Base-by-base conservation (phyloP, 30 jellyfish, hydroid and myxozoan species). In the Cassiopea andromeda region DNA sequence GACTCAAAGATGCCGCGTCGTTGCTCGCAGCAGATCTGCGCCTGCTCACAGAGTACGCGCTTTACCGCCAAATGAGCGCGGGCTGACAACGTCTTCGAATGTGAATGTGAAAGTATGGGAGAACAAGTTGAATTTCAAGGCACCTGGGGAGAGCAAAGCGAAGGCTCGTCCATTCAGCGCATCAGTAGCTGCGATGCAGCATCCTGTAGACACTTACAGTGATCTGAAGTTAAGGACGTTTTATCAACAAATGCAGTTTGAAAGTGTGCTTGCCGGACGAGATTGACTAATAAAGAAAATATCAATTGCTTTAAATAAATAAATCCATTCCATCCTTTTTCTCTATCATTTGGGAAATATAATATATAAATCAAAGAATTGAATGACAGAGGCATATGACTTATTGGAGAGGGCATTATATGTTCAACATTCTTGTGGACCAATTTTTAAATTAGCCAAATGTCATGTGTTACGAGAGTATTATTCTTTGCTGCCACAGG, bases 11-110 rank as follows among this genome's bases (percentile, higher is more conserved):
- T 88, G 89, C 44, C 85, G 85, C 15, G 88, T 90, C 16, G 49
- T 90, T 7, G 85, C 98, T 49, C 69, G 96, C n/a, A 85, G 96
- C 77, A 74, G 98, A 59, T 85, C 95, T 2, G 96, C 98, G n/a
- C 98, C 98, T 1, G 98, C 98, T 14, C 92, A 84, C 60, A 75
- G 98, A 2, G 78, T 83, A 48, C 79, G 90, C 44, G 67, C 98
- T 43, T 64, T 92, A 1, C 98, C 93, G 7, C 66, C 87, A 10
- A 43, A 80, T 60, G 93, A 87, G 80, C 89, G 96, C 44, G 98
- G 98, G 57, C 87, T 87, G 45, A 92, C 98, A 13, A 92, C 93
- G 61, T 82, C 94, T 38, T 92, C 98, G 5, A 61, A 78, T 6
- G 89, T 83, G 47, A 69, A 70, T 80, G 69, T 80, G 0, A 86